Evolutionary conservation across 1,140 invertebrate species (phyloP).

Genomic region (Diorhabda carinulata): DNA sequence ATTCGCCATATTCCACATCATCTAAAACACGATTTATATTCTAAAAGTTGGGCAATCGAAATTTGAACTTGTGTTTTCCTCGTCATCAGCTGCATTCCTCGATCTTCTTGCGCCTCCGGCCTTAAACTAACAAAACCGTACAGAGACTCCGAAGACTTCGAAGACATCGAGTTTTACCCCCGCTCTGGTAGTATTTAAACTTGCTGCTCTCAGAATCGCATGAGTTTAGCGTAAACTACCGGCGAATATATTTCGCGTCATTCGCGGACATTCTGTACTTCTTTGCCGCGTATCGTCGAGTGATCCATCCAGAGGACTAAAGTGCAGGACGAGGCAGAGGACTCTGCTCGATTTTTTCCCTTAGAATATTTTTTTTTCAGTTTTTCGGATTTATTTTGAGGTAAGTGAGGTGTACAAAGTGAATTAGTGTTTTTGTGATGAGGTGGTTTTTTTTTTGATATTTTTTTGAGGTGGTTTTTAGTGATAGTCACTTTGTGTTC

Average conservation of each 20-base stretch:
- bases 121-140: constrained; percentile 9
- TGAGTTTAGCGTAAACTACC: constrained; percentile 10
- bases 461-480: not conserved
- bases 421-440: constrained; percentile 9
- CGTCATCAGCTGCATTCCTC: not conserved
- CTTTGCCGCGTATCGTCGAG: not conserved
- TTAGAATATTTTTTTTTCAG: constrained; percentile 2
- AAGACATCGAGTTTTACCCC: constrained; percentile 13
- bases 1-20: too few relatives aligned
- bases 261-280: constrained; percentile 12
- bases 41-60: too few relatives aligned
- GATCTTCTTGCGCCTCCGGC: not conserved
- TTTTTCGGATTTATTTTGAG: constrained; percentile 13
- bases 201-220: constrained; percentile 15
- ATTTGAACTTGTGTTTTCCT: too few relatives aligned
- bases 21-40: too few relatives aligned
- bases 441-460: constrained; percentile 9
- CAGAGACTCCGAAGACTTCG: constrained; percentile 9
- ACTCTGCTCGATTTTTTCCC: not conserved
- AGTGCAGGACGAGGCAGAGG: constrained; percentile 8
- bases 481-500: too few relatives aligned
- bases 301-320: constrained; percentile 1
- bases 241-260: not conserved
- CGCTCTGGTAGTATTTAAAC: constrained; percentile 18
- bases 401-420: constrained; percentile 14